These are phyloP conservation scores for Athalia rosae DNA, from an alignment of 2,888 invertebrate genomes.

Conservation along the genomic window DNA sequence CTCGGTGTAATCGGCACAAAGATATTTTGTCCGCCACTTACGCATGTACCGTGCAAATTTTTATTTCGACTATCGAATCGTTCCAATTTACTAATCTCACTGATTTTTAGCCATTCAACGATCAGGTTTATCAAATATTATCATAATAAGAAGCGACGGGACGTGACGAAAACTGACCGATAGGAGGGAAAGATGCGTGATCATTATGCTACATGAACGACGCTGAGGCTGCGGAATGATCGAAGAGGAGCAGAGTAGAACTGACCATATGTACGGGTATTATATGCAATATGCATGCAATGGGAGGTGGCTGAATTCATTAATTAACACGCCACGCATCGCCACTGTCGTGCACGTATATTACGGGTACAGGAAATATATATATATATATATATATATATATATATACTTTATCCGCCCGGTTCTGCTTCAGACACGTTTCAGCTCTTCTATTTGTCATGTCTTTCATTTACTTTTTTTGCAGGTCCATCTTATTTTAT, in stretches of 20 bases:
- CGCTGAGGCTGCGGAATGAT: slow-evolving; percentile 2
- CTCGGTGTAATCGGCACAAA: too few species aligned
- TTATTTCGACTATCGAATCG: too few species aligned
- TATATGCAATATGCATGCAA: not conserved
- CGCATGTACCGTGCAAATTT: too few species aligned
- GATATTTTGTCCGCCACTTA: too few species aligned
- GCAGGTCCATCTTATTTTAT: not conserved
- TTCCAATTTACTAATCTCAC: too few species aligned
- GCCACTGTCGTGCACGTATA: not conserved
- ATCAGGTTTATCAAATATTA: slow-evolving; percentile 57
- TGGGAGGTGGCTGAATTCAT: slow-evolving; percentile 39
- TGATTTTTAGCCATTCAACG: slow-evolving; percentile 53
- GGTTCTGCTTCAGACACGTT: too few species aligned
- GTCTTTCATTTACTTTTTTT: not conserved
- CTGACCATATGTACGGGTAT: not conserved
- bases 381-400: too few species aligned
- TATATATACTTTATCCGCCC: slow-evolving; percentile 24
- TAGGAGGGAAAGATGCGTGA: too few species aligned
- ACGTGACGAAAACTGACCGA: slow-evolving; percentile 35
- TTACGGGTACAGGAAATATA: too few species aligned
- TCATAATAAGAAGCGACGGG: slow-evolving; percentile 54
- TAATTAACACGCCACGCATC: slow-evolving; percentile 28
- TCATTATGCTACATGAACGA: slow-evolving; percentile 32
- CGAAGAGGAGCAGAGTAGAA: slow-evolving; percentile 49
- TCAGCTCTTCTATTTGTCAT: not conserved